Percentiles rank a stretch among this genome's conserved stretches.
These are phyloP conservation scores for Eleginops maclovinus DNA, from an alignment of 2,113 vertebrate genomes.

Conservation along the genomic window DNA sequence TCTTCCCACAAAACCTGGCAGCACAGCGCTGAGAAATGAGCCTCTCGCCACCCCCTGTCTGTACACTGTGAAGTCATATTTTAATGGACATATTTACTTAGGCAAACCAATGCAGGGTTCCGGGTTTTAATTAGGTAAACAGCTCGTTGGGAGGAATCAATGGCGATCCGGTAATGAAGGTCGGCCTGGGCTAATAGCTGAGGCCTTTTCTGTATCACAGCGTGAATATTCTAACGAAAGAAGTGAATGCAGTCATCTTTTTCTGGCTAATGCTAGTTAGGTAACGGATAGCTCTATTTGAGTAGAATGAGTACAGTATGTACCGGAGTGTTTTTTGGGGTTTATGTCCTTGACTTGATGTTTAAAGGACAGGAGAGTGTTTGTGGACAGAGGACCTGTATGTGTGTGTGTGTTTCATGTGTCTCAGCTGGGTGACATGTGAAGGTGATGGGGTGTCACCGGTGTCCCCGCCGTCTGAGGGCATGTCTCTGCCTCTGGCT, in stretches of 20 bases:
- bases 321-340: conserved; percentile 26
- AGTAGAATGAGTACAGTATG: conserved; percentile 17
- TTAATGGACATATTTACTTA: conserved; percentile 72
- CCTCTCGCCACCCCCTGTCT: conserved; percentile 29
- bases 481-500: conserved; percentile 68
- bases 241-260: conserved; percentile 51
- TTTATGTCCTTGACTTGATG: conserved; percentile 67
- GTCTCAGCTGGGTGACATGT: conserved; percentile 72
- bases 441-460: conserved; percentile 78
- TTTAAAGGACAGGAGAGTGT: conserved; percentile 70
- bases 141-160: conserved; percentile 68
- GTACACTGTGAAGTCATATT: conserved; percentile 19
- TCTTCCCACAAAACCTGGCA: conserved; percentile 52
- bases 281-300: conserved; percentile 56
- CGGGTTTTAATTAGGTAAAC: conserved; percentile 72
- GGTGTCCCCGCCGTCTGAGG: conserved; percentile 71
- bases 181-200: conserved; percentile 68
- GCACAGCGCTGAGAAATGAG: conserved; percentile 48
- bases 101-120: conserved; percentile 34
- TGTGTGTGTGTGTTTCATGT: conserved; percentile 30
- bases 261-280: conserved; percentile 8
- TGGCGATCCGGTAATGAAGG: conserved; percentile 71
- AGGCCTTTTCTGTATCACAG: conserved; percentile 36
- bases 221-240: conserved; percentile 42
- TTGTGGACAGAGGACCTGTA: conserved; percentile 43